Percentiles rank a stretch among this genome's conserved stretches.
Conservation (phyloP, 2,797 vertebrate genomes). For the Eulemur mongoz region DNA sequence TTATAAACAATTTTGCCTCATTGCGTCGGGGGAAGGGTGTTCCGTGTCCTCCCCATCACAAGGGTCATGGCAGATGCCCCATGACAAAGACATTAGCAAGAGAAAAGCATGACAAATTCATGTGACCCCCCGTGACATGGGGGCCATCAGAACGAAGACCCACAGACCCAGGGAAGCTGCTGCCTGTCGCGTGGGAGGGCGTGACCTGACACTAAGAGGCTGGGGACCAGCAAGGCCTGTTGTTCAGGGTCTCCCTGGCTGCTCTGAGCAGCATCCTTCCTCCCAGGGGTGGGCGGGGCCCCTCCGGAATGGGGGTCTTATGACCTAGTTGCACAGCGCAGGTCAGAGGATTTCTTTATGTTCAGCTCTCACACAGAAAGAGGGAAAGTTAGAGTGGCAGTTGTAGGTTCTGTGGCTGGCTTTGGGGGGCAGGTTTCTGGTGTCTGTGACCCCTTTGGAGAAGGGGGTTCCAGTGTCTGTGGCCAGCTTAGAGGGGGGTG, state of each 20-base stretch:
- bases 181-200: rapidly evolving
- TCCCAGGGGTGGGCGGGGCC: no score
- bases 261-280: background rate
- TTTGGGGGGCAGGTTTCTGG: background rate
- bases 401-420: background rate
- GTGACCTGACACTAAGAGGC: no score
- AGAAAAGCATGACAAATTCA: background rate
- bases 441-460: background rate
- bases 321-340: rapidly evolving
- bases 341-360: background rate
- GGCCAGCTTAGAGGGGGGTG: background rate
- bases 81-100: background rate
- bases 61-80: background rate
- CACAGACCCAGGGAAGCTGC: background rate
- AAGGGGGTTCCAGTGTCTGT: background rate
- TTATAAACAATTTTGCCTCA: background rate
- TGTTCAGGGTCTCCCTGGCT: no score
- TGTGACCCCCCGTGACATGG: no score
- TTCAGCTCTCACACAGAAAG: background rate
- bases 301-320: background rate
- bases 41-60: background rate
- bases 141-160: background rate
- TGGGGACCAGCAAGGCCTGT: background rate
- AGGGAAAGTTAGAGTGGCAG: background rate
- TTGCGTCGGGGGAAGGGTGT: background rate